Evolutionary conservation across 2,797 vertebrate genomes (phyloP).

Genomic region (Fistularia tabacaria): DNA sequence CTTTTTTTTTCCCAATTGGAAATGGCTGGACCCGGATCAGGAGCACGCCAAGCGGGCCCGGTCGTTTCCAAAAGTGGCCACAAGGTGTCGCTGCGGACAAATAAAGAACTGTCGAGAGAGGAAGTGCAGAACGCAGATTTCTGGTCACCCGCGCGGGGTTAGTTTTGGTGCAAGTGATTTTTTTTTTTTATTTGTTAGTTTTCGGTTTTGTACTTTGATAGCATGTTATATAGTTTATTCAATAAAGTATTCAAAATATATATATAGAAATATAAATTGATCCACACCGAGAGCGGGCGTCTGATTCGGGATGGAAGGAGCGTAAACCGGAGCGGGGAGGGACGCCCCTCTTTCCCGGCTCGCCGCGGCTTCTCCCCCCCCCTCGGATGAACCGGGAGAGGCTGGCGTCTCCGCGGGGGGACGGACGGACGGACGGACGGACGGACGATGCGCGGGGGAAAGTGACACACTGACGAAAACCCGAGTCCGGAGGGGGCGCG

Average conservation of each 20-base stretch:
- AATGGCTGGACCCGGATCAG: background rate
- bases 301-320: slow-evolving; percentile 16
- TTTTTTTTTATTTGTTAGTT: background rate
- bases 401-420: slow-evolving; percentile 37
- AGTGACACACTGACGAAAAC: slow-evolving; percentile 7
- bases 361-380: too few relatives aligned
- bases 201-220: too few relatives aligned
- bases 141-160: background rate
- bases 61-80: slow-evolving; percentile 26
- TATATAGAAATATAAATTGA: too few relatives aligned
- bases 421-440: background rate
- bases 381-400: slow-evolving; percentile 43
- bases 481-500: background rate
- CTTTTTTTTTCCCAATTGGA: background rate
- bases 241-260: too few relatives aligned
- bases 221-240: too few relatives aligned
- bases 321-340: slow-evolving; percentile 27
- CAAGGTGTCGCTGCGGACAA: slow-evolving; percentile 57
- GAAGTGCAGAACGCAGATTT: slow-evolving; percentile 3
- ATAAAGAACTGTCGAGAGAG: slow-evolving; percentile 34
- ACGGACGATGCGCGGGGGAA: slow-evolving; percentile 34
- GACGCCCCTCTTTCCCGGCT: slow-evolving; percentile 46
- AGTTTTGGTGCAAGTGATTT: background rate
- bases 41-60: background rate
- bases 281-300: background rate